Base-by-base conservation (phyloP, 2,888 invertebrate genomes). In the Bhutanitis thaidina region DNA sequence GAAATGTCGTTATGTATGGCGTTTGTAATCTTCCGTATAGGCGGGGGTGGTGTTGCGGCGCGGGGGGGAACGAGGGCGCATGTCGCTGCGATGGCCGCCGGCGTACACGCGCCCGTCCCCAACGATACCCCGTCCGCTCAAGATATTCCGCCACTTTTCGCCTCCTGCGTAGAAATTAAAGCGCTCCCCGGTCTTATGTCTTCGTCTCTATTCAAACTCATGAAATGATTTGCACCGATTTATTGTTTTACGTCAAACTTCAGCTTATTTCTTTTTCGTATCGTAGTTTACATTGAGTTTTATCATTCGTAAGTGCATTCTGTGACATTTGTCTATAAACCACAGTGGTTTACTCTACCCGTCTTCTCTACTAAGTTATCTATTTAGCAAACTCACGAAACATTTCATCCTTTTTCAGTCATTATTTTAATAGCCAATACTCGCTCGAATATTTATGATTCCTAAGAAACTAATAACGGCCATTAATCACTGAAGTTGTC, bases 31-130 rank as follows among this genome's bases (percentile, higher is more conserved):
- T 49, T 41, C 13, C 34, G 34, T 12, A 34, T 12, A 10, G 35
- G 27, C 9, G 41, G 48, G 25, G 39, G 39, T n/a, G 44, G 9
- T 5, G 32, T 36, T 38, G 34, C 32, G 32, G 32, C 9, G 38
- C 3, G 38, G 15, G 12, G 48, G 47, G 49, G 49, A 54, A 50
- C 51, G 48, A 54, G 59, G 52, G 54, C 53, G 52, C 64, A 55
- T 71, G 76, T 77, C 65, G 62, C 55, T 53, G 62, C 61, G 60
- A 58, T 56, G 59, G 64, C 61, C 61, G 77, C 80, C 77, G 63
- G 81, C 76, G 70, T 74, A 85, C 85, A 87, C 69, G 82, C 69
- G 78, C 77, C 12, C 52, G 62, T 72, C 70, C 61, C 62, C 67
- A 71, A 69, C 65, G 43, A 30, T 27, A 43, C 25, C 37, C 27